Percentiles rank a stretch among this genome's conserved stretches.
phyloP scores from a whole-genome alignment of 2,888 invertebrate species.

The Actias luna region DNA sequence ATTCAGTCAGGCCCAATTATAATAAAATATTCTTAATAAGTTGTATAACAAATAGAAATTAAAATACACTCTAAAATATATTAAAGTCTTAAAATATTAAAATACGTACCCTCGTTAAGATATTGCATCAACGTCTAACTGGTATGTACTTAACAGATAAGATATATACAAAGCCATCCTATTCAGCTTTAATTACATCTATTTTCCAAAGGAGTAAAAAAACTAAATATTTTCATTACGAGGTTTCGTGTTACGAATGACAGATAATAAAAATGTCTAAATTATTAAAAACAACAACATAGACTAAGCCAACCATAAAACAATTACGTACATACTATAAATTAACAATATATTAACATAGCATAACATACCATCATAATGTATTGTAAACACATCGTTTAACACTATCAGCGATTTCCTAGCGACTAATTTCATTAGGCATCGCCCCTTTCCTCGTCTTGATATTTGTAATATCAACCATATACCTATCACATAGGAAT shows the following conservation, averaged over 20 bases:
- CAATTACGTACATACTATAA: slow-evolving; percentile 16
- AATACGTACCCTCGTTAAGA: too few relatives aligned
- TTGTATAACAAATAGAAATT: too few relatives aligned
- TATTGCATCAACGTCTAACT: too few relatives aligned
- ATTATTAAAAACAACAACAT: neutral
- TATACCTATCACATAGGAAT: neutral
- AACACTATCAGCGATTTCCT: slow-evolving; percentile 19
- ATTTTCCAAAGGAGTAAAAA: too few relatives aligned
- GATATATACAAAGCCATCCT: too few relatives aligned
- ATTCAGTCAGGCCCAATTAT: too few relatives aligned
- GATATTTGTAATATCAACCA: neutral
- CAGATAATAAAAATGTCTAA: neutral
- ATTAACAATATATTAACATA: slow-evolving; percentile 15
- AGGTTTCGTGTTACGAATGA: neutral
- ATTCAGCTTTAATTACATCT: too few relatives aligned
- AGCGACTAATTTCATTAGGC: slow-evolving; percentile 15
- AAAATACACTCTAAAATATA: too few relatives aligned
- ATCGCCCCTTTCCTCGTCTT: slow-evolving; percentile 13
- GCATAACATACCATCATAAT: slow-evolving; percentile 11
- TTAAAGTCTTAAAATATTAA: too few relatives aligned
- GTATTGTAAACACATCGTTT: slow-evolving; percentile 17
- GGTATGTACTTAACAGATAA: too few relatives aligned
- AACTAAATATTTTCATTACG: too few relatives aligned
- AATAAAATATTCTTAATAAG: too few relatives aligned
- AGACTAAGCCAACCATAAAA: slow-evolving; percentile 5